Evolutionary conservation across 2,888 invertebrate species (phyloP).

Genomic region (Epinotia bilunana): DNA sequence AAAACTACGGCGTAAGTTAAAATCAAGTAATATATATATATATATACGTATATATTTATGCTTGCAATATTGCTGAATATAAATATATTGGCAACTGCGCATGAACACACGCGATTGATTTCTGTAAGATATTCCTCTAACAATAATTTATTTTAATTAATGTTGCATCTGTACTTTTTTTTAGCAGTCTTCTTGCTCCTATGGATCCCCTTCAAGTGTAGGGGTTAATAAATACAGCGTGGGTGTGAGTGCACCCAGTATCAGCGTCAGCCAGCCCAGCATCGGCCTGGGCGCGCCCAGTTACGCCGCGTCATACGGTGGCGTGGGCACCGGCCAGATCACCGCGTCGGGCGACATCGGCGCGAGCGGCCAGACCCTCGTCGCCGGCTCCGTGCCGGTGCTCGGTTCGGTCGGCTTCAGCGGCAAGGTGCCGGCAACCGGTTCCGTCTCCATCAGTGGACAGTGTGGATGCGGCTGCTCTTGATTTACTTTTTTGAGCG

Average conservation of each 20-base stretch:
- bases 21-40: neutral
- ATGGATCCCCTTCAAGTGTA: neutral
- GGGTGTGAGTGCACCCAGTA: neutral
- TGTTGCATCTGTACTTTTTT: neutral
- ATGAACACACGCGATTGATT: too few species aligned
- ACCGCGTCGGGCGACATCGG: conserved; percentile 16
- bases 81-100: too few species aligned
- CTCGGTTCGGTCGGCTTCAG: conserved; percentile 20
- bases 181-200: neutral
- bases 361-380: conserved; percentile 41
- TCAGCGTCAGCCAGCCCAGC: neutral
- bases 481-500: neutral
- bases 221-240: conserved; percentile 7
- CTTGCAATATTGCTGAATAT: too few species aligned
- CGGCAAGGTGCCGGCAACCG: conserved; percentile 15
- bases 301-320: conserved; percentile 3
- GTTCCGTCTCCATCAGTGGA: conserved; percentile 27
- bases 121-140: too few species aligned
- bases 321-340: conserved; percentile 21
- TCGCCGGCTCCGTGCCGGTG: conserved; percentile 43
- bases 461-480: conserved; percentile 27
- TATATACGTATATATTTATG: too few species aligned
- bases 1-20: neutral
- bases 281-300: neutral
- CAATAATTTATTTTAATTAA: neutral